phyloP scores from a whole-genome alignment of 2,888 invertebrate species.

The Saturnia japonica region DNA sequence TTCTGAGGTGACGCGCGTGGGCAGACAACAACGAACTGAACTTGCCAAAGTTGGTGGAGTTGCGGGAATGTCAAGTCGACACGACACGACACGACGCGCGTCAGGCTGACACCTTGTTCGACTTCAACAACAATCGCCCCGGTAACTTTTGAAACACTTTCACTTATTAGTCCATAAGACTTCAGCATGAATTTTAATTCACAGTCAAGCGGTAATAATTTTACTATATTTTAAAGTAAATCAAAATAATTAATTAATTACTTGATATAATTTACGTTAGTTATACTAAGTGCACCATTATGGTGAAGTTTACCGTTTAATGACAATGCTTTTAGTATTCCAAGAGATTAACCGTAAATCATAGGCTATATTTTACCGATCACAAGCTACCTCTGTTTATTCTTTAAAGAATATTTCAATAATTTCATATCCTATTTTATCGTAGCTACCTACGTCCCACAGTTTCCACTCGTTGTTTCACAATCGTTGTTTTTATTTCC shows the following conservation, averaged over 20 bases:
- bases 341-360: too few species aligned
- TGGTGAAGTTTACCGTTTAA: too few species aligned
- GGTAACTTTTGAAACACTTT: conserved; percentile 53
- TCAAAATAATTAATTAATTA: too few species aligned
- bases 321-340: too few species aligned
- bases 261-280: neutral
- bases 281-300: too few species aligned
- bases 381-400: too few species aligned
- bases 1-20: conserved; percentile 62
- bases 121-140: conserved; percentile 56
- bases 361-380: too few species aligned
- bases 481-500: too few species aligned
- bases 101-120: conserved; percentile 55
- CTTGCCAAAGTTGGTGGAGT: conserved; percentile 49
- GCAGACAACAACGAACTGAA: conserved; percentile 58
- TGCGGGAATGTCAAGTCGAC: conserved; percentile 49
- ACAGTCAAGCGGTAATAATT: neutral
- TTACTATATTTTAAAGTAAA: neutral
- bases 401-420: too few species aligned
- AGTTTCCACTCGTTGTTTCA: too few species aligned
- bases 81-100: conserved; percentile 34
- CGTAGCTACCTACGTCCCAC: too few species aligned
- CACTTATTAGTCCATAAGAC: conserved; percentile 27
- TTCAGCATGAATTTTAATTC: conserved; percentile 5
- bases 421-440: too few species aligned